Percentiles rank a stretch among this genome's conserved stretches.
Evolutionary conservation across 2,113 vertebrate genomes (phyloP).

Genomic region (Eurystomus gularis): DNA sequence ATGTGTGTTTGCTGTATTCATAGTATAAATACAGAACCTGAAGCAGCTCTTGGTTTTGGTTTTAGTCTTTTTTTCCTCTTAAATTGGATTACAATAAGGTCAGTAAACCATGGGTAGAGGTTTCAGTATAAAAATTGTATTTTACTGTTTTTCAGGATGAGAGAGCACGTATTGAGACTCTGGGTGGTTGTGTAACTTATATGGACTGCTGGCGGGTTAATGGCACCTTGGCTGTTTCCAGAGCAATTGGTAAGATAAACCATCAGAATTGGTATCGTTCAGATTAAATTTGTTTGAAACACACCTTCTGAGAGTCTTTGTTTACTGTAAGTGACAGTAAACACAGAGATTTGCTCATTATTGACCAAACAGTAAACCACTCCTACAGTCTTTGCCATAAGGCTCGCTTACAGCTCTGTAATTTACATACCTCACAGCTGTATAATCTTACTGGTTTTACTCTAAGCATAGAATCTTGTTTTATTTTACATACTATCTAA

Average conservation of each 20-base stretch:
- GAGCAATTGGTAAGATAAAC: conserved; percentile 88
- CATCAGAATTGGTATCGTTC: neutral
- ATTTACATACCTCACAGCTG: neutral
- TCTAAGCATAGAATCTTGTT: neutral
- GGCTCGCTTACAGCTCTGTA: neutral
- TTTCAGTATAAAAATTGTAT: neutral
- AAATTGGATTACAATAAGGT: neutral
- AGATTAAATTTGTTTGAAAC: neutral
- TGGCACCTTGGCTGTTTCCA: conserved; percentile 95
- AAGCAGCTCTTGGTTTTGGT: neutral
- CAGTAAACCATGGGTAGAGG: neutral
- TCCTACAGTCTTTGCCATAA: neutral
- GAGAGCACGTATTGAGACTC: conserved; percentile 86
- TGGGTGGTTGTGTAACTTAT: conserved; percentile 91
- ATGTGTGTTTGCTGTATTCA: neutral
- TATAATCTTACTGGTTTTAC: neutral
- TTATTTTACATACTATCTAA: neutral
- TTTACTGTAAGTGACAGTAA: neutral
- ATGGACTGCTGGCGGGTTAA: conserved; percentile 97
- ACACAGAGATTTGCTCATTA: neutral
- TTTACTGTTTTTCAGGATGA: conserved; percentile 82
- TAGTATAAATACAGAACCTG: neutral
- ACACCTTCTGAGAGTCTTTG: neutral
- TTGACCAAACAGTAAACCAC: neutral
- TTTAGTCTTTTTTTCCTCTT: neutral